These are phyloP conservation scores for Epirrhoe alternata DNA, from an alignment of 2,888 invertebrate species.

Conservation along the genomic window DNA sequence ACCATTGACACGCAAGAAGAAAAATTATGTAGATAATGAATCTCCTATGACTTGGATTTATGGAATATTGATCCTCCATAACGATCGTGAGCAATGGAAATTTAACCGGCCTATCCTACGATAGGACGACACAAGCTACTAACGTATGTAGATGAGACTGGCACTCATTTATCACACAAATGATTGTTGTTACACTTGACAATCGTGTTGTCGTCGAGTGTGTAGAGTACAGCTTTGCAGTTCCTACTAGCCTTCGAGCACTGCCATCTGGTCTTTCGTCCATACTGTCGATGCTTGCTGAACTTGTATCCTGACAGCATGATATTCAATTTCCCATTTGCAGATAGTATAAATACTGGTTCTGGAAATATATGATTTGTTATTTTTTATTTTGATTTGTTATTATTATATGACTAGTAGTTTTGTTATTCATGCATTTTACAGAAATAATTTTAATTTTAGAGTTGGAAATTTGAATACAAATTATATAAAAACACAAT, in stretches of 20 bases:
- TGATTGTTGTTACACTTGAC: not conserved
- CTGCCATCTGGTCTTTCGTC: not conserved
- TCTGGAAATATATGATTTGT: not conserved
- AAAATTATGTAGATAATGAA: no score
- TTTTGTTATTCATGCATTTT: not conserved
- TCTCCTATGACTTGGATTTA: no score
- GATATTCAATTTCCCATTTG: not conserved
- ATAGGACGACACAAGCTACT: no score
- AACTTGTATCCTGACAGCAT: slow-evolving; percentile 1
- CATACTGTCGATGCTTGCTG: not conserved
- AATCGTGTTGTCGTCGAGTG: not conserved
- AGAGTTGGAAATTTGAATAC: no score
- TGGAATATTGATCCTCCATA: no score
- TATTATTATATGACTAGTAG: no score
- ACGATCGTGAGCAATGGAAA: no score
- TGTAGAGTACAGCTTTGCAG: not conserved
- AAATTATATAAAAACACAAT: no score
- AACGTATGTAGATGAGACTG: no score
- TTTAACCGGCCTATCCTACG: no score
- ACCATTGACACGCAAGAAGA: no score
- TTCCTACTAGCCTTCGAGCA: not conserved
- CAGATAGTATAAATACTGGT: not conserved
- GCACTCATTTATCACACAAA: slow-evolving; percentile 1
- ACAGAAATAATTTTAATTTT: not conserved
- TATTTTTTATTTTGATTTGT: not conserved